phyloP scores from a whole-genome alignment of 2,113 vertebrate genomes.

The Corydoras maculifer region DNA sequence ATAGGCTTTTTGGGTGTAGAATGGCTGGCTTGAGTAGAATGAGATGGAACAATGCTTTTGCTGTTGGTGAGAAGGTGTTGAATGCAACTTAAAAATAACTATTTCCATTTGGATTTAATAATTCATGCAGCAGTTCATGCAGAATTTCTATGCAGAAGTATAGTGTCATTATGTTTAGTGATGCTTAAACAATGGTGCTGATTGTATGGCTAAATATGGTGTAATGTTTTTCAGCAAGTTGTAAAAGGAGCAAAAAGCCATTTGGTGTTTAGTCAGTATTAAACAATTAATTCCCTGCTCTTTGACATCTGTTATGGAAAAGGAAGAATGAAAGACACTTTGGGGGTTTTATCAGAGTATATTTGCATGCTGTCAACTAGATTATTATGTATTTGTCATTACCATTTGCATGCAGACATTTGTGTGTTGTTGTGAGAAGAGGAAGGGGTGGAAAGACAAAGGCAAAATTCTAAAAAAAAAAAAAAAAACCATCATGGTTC shows the following conservation, averaged over 20 bases:
- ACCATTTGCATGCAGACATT: slow-evolving; percentile 18
- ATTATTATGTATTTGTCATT: slow-evolving; percentile 2
- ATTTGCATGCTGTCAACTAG: not conserved
- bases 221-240: not conserved
- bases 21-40: not conserved
- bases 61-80: not conserved
- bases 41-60: no score
- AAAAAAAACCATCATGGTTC: slow-evolving; percentile 42
- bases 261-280: no score
- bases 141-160: not conserved
- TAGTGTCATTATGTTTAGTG: not conserved
- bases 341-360: not conserved
- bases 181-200: not conserved
- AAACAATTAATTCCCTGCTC: slow-evolving; percentile 3
- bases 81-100: not conserved
- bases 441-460: not conserved
- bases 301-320: slow-evolving; percentile 36
- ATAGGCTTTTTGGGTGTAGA: not conserved
- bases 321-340: not conserved
- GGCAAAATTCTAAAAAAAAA: slow-evolving; percentile 43
- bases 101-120: no score
- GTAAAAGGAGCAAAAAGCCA: not conserved
- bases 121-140: no score
- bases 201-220: not conserved
- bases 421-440: slow-evolving; percentile 2